Percentiles rank a stretch among this genome's conserved stretches.
phyloP scores from a whole-genome alignment of 2,888 invertebrate genomes.

The Bimastos eiseni region DNA sequence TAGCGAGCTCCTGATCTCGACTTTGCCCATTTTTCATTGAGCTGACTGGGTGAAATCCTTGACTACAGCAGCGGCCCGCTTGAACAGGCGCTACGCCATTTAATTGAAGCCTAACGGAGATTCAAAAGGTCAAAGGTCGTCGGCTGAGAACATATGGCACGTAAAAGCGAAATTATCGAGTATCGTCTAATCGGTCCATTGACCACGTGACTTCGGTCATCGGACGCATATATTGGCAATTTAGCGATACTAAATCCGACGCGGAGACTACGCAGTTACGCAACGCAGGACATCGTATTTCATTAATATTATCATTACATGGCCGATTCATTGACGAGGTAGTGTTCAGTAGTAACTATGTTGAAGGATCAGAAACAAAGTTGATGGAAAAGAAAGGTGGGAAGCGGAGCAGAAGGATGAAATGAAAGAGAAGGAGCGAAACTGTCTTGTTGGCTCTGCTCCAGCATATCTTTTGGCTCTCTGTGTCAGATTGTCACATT shows the following conservation, averaged over 20 bases:
- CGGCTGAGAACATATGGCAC: neutral
- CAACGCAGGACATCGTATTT: neutral
- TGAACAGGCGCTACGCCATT: too few relatives aligned
- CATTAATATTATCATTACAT: too few relatives aligned
- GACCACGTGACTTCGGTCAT: neutral
- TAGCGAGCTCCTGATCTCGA: too few relatives aligned
- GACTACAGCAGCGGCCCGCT: too few relatives aligned
- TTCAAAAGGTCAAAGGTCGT: neutral
- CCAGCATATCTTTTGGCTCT: too few relatives aligned
- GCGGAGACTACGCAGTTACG: neutral
- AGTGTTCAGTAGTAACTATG: neutral
- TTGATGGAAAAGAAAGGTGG: neutral
- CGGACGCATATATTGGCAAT: neutral
- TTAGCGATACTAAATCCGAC: neutral
- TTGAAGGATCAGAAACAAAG: neutral
- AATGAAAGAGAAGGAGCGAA: neutral
- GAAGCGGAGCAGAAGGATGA: neutral
- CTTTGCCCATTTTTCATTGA: too few relatives aligned
- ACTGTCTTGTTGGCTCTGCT: neutral
- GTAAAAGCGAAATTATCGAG: neutral
- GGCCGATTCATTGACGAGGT: neutral
- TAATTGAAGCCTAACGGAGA: neutral
- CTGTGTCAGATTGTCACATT: too few relatives aligned
- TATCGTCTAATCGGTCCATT: neutral
- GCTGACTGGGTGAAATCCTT: too few relatives aligned